phyloP scores from a whole-genome alignment of 64 coral and sea anemone genomes.

The Pachyseris speciosa region DNA sequence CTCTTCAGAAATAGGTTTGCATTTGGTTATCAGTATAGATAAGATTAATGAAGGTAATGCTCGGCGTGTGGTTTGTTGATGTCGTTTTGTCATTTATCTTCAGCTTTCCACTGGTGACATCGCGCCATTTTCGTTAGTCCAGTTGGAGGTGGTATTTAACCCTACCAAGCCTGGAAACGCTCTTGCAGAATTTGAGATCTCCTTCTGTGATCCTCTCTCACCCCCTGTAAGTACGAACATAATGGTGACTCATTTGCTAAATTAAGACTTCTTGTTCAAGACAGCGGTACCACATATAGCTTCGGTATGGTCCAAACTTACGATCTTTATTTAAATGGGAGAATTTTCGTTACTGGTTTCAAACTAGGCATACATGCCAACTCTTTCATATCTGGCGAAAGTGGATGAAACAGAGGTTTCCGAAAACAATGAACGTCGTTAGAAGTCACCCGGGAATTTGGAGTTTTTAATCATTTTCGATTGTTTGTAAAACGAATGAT shows the following conservation, averaged over 20 bases:
- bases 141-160: conserved; percentile 89
- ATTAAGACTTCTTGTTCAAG: no score
- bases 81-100: conserved; percentile 19
- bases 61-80: no score
- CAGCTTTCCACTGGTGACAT: conserved; percentile 80
- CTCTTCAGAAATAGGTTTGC: no score
- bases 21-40: no score
- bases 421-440: neutral
- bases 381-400: no score
- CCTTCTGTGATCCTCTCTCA: conserved; percentile 76
- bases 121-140: conserved; percentile 78
- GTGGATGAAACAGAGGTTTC: no score
- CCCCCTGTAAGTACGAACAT: conserved; percentile 69
- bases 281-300: no score
- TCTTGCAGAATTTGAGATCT: conserved; percentile 82
- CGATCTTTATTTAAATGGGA: no score
- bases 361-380: no score
- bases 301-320: no score
- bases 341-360: no score
- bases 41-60: no score
- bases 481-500: neutral
- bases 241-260: neutral
- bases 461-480: neutral
- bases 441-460: neutral
- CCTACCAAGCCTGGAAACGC: conserved; percentile 86